Base-by-base conservation (phyloP, 2,797 vertebrate genomes). In the Oryzias dopingdopingensis region DNA sequence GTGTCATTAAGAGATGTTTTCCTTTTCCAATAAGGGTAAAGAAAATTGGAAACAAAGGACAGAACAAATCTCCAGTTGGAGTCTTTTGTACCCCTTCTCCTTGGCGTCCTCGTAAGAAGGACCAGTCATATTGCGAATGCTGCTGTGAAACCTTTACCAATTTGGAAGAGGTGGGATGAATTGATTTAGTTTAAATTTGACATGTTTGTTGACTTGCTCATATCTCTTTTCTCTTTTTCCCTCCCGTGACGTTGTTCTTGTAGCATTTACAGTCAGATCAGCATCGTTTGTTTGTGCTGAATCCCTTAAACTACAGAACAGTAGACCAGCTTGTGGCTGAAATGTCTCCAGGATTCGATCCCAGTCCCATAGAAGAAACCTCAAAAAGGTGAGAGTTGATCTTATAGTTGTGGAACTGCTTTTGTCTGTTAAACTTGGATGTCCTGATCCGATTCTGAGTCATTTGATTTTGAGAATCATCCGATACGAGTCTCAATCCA, bases 221-320 rank as follows among this genome's bases (percentile, higher is more conserved):
- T 48, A 23, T 5, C 37, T 10, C 8, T 41, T 26, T 48, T 14
- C 14, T 37, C 4, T 16, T 10, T 22, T 4, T 6, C 18, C 7
- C 3, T 53, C 71, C 17, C 56, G 8, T 8, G 7, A 10, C 29
- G 8, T 60, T 14, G 6, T 46, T 32, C 44, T 49, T 57, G 16
- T 81, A 97, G 95, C 95, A 97, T 53, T 88, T 96, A 44, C 88
- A 89, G 80, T 93, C 93, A 1, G 80, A 87, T 49, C 86, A 69
- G 74, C 95, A 96, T 71, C 87, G 61, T 44, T 15, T 0, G 1
- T 96, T 95, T 77, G 92, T 87, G 0, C 70, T 58, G 65, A 88
- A 95, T 14, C 42, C 52, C 16, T 90, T 59, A 0, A 91, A 85
- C n/a, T 95, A 94, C 0, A 37, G 57, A 5, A 54, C 64, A 0